Conservation (phyloP, 2,888 invertebrate species). For the Mylabris sibirica region DNA sequence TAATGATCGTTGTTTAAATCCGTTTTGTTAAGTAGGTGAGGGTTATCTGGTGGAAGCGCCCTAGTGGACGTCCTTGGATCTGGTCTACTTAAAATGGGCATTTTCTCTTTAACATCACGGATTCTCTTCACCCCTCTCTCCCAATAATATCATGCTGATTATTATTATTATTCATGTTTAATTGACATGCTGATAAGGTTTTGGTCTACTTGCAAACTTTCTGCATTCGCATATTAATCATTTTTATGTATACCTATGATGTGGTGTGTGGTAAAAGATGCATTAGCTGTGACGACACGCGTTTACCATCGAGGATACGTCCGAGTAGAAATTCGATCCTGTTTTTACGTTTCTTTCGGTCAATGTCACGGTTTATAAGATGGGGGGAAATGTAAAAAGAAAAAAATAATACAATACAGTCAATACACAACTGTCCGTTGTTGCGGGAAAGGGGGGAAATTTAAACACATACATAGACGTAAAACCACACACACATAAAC, state of each 20-base stretch:
- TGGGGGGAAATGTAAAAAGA: constrained; percentile 21
- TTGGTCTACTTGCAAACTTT: constrained; percentile 55
- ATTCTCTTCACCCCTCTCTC: background rate
- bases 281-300: constrained; percentile 49
- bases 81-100: constrained; percentile 28
- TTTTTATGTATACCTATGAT: constrained; percentile 35
- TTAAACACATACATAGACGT: background rate
- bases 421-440: constrained; percentile 26
- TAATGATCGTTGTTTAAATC: constrained; percentile 18
- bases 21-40: constrained; percentile 38
- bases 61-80: constrained; percentile 43
- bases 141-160: too few species aligned
- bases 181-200: constrained; percentile 47
- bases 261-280: constrained; percentile 19
- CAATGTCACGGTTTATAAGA: constrained; percentile 47
- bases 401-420: constrained; percentile 32
- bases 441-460: constrained; percentile 31
- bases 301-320: constrained; percentile 42
- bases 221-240: constrained; percentile 49
- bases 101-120: constrained; percentile 9
- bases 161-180: constrained; percentile 20
- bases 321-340: constrained; percentile 53
- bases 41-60: constrained; percentile 22
- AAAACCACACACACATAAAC: constrained; percentile 20
- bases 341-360: constrained; percentile 52